Evolutionary conservation across 92 coral and sea anemone genomes (phyloP).

Genomic region (Zoanthus gigantus): DNA sequence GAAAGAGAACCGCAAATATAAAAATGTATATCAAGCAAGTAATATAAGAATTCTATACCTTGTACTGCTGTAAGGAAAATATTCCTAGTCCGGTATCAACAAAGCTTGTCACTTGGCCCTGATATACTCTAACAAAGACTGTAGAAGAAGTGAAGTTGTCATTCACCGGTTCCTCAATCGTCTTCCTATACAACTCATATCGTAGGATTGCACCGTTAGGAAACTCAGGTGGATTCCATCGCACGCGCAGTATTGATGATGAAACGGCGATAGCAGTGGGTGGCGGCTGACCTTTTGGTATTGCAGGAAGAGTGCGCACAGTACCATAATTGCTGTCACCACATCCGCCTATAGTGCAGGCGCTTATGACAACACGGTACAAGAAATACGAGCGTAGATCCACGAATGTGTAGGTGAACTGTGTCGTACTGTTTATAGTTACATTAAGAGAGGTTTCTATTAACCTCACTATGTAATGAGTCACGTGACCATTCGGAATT

Average conservation of each 20-base stretch:
- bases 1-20: too few species aligned
- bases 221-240: conserved; percentile 82
- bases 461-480: conserved; percentile 81
- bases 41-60: conserved; percentile 57
- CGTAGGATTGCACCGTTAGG: conserved; percentile 79
- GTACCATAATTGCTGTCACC: conserved; percentile 80
- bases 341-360: conserved; percentile 90
- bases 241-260: conserved; percentile 74
- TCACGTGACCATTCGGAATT: conserved; percentile 77
- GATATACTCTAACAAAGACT: conserved; percentile 57
- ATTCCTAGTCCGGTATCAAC: conserved; percentile 84
- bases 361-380: conserved; percentile 85
- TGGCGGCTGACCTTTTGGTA: conserved; percentile 90
- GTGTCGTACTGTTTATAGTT: conserved; percentile 67
- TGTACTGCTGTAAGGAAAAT: conserved; percentile 90
- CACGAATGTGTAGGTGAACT: conserved; percentile 64
- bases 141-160: conserved; percentile 73
- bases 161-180: conserved; percentile 81
- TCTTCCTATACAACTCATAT: conserved; percentile 77
- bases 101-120: conserved; percentile 51
- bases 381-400: conserved; percentile 79
- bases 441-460: conserved; percentile 70
- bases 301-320: conserved; percentile 82
- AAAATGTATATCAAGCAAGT: too few species aligned
- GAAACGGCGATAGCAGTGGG: conserved; percentile 78